Evolutionary conservation across 2,113 vertebrate species (phyloP).

Genomic region (Hydrolagus affinis): DNA sequence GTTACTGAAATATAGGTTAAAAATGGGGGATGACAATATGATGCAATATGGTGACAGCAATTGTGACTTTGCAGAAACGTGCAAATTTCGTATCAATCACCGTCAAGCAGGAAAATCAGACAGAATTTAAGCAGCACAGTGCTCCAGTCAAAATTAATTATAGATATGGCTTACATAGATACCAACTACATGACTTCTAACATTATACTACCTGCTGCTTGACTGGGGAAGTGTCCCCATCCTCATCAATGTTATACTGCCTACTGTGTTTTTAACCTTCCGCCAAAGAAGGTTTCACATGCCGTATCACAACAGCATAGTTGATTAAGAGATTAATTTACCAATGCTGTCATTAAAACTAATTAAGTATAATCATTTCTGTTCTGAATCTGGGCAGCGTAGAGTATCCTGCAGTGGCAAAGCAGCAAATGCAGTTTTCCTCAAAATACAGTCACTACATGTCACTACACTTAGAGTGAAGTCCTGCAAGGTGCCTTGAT

Average conservation of each 20-base stretch:
- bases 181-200: neutral
- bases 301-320: neutral
- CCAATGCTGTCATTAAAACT: conserved; percentile 8
- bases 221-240: no score
- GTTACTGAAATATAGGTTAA: no score
- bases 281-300: neutral
- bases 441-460: no score
- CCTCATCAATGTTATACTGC: neutral
- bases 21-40: no score
- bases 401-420: neutral
- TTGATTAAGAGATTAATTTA: neutral
- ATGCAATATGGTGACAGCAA: no score
- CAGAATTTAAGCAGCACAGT: neutral
- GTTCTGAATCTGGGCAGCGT: neutral
- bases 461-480: no score
- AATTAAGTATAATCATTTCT: conserved; percentile 16
- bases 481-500: no score
- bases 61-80: no score
- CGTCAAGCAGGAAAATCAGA: neutral
- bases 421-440: neutral
- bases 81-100: neutral
- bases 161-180: neutral
- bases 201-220: neutral
- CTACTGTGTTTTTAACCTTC: neutral
- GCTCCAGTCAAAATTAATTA: conserved; percentile 19